phyloP scores from a whole-genome alignment of 2,113 vertebrate genomes.

The Spea bombifrons region DNA sequence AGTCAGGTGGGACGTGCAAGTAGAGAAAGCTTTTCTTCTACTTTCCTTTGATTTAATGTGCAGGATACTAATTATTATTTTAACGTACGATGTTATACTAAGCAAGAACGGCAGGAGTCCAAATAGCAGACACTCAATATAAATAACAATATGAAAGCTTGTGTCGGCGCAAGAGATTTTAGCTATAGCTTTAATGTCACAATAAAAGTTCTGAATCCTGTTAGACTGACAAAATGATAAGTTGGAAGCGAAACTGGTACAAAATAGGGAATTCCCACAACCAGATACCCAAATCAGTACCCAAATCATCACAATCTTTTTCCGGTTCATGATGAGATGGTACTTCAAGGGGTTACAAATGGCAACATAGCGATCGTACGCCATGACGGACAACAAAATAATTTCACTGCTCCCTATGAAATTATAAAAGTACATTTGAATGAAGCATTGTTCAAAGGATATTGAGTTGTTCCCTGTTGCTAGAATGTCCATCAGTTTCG shows the following conservation, averaged over 20 bases:
- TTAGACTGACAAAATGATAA: not conserved
- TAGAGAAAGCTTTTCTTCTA: conserved; percentile 20
- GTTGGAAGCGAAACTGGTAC: not conserved
- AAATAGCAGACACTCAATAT: not conserved
- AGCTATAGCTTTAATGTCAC: conserved; percentile 17
- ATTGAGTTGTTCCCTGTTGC: not conserved
- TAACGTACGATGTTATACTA: not conserved
- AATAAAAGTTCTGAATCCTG: conserved; percentile 15
- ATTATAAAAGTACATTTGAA: not conserved
- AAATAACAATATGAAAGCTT: not conserved
- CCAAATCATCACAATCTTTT: not conserved
- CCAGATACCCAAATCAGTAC: not conserved
- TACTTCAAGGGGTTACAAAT: not conserved
- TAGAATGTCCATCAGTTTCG: conserved; percentile 5
- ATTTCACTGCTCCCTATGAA: not conserved
- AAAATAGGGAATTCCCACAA: not conserved
- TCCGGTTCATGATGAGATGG: not conserved
- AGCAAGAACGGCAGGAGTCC: not conserved
- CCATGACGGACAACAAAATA: not conserved
- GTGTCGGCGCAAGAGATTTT: not conserved
- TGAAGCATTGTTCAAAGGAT: not conserved
- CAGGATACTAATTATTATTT: conserved; percentile 6
- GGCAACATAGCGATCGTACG: conserved; percentile 1
- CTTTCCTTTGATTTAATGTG: conserved; percentile 5
- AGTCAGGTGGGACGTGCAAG: conserved; percentile 15